These are phyloP conservation scores for Phylloscopus trochilus DNA, from an alignment of 2,113 vertebrate species.

Conservation along the genomic window DNA sequence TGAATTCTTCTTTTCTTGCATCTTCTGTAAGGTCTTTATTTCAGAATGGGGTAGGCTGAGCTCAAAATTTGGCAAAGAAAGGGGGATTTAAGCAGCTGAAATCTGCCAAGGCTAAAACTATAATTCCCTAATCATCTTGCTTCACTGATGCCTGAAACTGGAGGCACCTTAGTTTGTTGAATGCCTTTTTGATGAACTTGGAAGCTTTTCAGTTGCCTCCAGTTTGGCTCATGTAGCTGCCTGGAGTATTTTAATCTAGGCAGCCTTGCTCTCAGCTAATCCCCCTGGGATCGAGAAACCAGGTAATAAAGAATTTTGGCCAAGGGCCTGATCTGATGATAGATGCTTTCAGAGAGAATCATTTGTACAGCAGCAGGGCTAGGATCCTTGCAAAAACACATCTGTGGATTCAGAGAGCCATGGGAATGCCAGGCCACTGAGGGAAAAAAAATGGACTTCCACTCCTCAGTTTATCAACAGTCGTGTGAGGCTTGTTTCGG, in stretches of 20 bases:
- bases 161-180: neutral
- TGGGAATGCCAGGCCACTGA: fast-evolving
- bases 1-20: neutral
- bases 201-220: conserved; percentile 30
- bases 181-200: neutral
- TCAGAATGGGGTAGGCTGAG: neutral
- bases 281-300: neutral
- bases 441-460: neutral
- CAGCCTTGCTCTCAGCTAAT: conserved; percentile 33
- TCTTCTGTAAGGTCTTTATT: neutral
- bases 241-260: neutral
- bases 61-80: neutral
- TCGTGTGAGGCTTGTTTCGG: fast-evolving
- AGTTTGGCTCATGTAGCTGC: conserved; percentile 14
- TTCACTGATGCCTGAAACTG: neutral
- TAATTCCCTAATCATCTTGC: neutral
- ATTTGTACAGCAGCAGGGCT: neutral
- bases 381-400: neutral
- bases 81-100: neutral
- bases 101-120: neutral
- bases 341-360: conserved; percentile 25
- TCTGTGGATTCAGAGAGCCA: neutral
- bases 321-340: conserved; percentile 39
- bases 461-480: neutral
- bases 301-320: conserved; percentile 27